phyloP scores from a whole-genome alignment of 2,888 invertebrate genomes.

The Tetheella fluctuosa region DNA sequence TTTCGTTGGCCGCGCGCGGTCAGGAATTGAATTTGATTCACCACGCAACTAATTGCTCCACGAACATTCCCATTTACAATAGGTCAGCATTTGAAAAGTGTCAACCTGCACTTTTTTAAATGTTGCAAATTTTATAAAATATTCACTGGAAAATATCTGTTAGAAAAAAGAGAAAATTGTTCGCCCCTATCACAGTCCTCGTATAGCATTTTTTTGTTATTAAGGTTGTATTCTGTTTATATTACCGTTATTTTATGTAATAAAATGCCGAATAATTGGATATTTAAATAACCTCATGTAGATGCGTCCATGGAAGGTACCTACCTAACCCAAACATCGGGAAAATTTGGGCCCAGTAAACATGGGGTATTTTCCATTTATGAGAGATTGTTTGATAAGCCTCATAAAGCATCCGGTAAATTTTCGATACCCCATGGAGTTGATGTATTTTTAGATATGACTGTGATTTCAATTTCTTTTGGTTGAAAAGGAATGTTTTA shows the following conservation, averaged over 20 bases:
- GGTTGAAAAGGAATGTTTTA: not conserved
- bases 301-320: not conserved
- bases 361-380: not conserved
- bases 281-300: not conserved
- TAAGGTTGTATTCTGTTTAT: not conserved
- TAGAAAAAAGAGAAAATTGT: not conserved
- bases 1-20: constrained; percentile 9
- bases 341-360: not conserved
- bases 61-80: constrained; percentile 2
- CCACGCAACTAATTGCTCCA: constrained; percentile 11
- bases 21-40: constrained; percentile 9
- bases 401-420: not conserved
- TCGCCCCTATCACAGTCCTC: not conserved
- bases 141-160: not conserved
- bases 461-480: not conserved
- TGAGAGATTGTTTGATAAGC: constrained; percentile 3
- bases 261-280: constrained; percentile 2
- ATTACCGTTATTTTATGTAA: not conserved
- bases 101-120: not conserved
- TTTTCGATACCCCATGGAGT: not conserved
- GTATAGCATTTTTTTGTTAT: not conserved
- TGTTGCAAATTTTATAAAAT: constrained; percentile 1
- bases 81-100: constrained; percentile 5
- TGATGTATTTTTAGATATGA: not conserved
- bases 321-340: not conserved